Percentiles rank a stretch among this genome's conserved stretches.
phyloP scores from a whole-genome alignment of 2,888 invertebrate genomes.

The Drosophila fulvimacula region DNA sequence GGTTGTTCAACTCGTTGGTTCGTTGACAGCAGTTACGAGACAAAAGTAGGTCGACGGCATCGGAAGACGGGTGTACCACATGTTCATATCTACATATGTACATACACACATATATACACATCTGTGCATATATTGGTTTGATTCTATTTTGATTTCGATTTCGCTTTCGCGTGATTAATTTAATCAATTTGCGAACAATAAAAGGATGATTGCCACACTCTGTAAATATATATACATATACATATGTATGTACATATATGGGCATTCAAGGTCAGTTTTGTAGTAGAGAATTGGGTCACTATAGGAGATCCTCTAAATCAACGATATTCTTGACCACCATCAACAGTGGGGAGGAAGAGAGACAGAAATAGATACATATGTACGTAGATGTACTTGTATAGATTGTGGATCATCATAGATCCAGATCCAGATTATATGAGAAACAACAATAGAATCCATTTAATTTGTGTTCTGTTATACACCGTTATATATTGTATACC shows the following conservation, averaged over 20 bases:
- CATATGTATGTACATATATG: not conserved
- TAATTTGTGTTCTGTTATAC: not conserved
- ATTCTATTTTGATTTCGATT: constrained; percentile 22
- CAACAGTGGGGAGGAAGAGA: not conserved
- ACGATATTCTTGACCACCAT: not conserved
- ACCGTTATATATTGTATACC: no score
- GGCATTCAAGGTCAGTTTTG: constrained; percentile 16
- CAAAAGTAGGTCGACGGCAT: constrained; percentile 41
- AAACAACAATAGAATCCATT: not conserved
- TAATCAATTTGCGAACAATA: constrained; percentile 64
- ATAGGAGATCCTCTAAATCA: not conserved
- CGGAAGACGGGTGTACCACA: constrained; percentile 3
- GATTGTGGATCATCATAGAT: no score
- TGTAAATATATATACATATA: not conserved
- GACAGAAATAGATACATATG: no score
- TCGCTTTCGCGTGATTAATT: constrained; percentile 51
- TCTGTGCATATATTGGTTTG: constrained; percentile 29
- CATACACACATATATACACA: not conserved
- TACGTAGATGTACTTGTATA: no score
- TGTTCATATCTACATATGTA: not conserved
- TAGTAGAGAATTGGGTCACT: not conserved
- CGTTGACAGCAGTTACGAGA: not conserved
- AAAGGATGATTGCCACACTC: constrained; percentile 51
- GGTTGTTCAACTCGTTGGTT: constrained; percentile 24
- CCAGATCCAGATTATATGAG: not conserved